Conservation (phyloP, 2,888 invertebrate genomes). For the Himalopsyche japonica region DNA sequence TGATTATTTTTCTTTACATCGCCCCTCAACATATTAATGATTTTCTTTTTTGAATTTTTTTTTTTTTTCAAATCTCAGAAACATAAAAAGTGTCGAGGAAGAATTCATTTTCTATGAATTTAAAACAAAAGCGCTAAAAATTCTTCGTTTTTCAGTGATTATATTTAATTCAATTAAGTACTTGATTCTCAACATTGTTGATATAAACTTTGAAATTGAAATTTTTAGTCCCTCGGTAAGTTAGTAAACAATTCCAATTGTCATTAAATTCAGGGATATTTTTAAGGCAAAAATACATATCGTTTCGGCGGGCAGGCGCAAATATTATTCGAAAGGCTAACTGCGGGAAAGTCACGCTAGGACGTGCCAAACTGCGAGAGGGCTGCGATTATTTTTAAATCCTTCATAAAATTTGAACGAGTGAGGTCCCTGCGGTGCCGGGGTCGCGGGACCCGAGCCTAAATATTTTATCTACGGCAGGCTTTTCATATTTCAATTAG, state of each 20-base stretch:
- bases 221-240: neutral
- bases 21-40: no score
- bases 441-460: neutral
- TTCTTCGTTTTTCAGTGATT: neutral
- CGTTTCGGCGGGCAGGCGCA: neutral
- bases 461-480: neutral
- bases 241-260: neutral
- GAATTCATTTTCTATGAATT: no score
- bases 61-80: no score
- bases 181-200: neutral
- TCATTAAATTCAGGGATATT: neutral
- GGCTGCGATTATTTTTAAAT: neutral
- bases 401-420: neutral
- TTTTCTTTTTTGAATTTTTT: no score
- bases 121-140: no score
- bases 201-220: neutral
- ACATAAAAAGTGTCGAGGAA: no score
- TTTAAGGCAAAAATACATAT: neutral
- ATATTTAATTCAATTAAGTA: neutral
- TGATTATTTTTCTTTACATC: no score
- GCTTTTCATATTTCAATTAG: slow-evolving; percentile 10
- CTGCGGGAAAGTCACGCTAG: neutral
- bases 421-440: neutral
- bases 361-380: neutral
- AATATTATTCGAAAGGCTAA: neutral